Evolutionary conservation across 1,140 invertebrate genomes (phyloP).

Genomic region (Drosophila burlai): DNA sequence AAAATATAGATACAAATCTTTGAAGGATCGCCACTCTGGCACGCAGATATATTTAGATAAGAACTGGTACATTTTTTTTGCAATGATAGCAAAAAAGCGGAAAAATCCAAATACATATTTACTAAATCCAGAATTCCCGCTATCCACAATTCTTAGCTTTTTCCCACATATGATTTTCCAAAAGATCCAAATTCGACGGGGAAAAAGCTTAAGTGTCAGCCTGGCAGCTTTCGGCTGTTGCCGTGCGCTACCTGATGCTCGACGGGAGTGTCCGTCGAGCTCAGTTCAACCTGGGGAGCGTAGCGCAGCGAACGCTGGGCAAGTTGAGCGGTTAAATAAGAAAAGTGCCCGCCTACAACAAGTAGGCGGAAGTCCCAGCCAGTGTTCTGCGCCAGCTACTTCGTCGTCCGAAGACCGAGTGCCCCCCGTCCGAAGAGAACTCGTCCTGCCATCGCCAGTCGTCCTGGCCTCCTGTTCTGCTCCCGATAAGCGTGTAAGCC

Average conservation of each 20-base stretch:
- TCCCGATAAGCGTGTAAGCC: constrained; percentile 53
- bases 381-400: constrained; percentile 76
- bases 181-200: too few relatives aligned
- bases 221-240: background rate
- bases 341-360: constrained; percentile 77
- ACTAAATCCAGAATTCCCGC: too few relatives aligned
- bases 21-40: too few relatives aligned
- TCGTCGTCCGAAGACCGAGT: constrained; percentile 64
- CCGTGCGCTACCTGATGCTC: constrained; percentile 41
- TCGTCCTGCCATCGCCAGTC: constrained; percentile 14
- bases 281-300: constrained; percentile 84
- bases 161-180: too few relatives aligned
- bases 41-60: too few relatives aligned
- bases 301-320: constrained; percentile 72
- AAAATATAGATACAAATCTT: too few relatives aligned
- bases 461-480: constrained; percentile 25
- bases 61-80: too few relatives aligned
- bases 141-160: too few relatives aligned
- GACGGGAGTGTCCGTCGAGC: constrained; percentile 32
- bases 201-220: too few relatives aligned
- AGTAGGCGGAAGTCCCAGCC: constrained; percentile 73
- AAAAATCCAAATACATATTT: too few relatives aligned
- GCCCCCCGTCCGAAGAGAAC: constrained; percentile 16
- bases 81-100: too few relatives aligned
- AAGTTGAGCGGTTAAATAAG: constrained; percentile 84